phyloP scores from a whole-genome alignment of 1,140 invertebrate genomes.

The Chlorops oryzae region DNA sequence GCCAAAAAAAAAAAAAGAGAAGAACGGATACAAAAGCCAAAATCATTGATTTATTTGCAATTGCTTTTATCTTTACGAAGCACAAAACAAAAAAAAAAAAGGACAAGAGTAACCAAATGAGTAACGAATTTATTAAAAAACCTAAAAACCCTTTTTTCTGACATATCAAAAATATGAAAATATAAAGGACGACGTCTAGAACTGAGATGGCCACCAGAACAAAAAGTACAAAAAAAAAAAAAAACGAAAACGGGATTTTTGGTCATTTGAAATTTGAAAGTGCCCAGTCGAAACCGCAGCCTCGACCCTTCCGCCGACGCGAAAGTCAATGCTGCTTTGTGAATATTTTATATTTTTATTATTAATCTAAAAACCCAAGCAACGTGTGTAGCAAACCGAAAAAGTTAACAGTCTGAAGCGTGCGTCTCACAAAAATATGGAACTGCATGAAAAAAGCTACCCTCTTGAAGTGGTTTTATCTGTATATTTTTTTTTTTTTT shows the following conservation, averaged over 20 bases:
- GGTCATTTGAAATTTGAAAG: conserved; percentile 11
- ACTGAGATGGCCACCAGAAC: neutral
- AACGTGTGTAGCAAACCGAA: no score
- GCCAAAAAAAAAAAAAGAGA: no score
- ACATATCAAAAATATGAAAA: neutral
- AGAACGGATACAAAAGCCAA: neutral
- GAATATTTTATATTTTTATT: conserved; percentile 13
- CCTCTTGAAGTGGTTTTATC: no score
- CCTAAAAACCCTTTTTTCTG: conserved; percentile 5
- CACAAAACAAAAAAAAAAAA: neutral
- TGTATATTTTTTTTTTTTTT: no score
- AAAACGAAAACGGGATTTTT: conserved; percentile 3
- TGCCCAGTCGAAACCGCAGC: neutral
- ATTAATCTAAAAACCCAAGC: no score
- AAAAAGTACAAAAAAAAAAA: conserved; percentile 1
- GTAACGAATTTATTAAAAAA: conserved; percentile 8
- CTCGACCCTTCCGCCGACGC: no score
- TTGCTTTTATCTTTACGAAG: conserved; percentile 15
- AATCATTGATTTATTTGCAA: conserved; percentile 19
- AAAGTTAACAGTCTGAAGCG: no score
- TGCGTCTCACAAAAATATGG: no score
- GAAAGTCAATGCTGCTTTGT: no score
- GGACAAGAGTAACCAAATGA: conserved; percentile 5
- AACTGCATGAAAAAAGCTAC: no score
- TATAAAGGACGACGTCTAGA: neutral